Evolutionary conservation across 2,797 vertebrate genomes (phyloP).

Genomic region (Borostomias antarcticus): DNA sequence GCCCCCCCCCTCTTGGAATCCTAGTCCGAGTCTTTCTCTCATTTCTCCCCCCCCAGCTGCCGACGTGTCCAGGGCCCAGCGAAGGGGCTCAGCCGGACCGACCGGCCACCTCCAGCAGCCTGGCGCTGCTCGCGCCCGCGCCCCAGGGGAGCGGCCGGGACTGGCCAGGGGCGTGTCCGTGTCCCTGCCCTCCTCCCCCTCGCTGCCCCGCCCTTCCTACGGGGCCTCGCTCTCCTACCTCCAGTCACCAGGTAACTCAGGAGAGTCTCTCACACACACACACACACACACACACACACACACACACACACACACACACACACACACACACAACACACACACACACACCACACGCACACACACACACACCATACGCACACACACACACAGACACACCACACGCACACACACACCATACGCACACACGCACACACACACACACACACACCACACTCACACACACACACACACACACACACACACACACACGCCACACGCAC

Average conservation of each 20-base stretch:
- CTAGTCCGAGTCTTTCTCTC: neutral
- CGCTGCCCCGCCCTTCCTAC: constrained; percentile 87
- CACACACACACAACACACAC: too few species aligned
- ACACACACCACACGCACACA: too few species aligned
- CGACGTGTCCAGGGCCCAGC: constrained; percentile 69
- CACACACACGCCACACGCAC: too few species aligned
- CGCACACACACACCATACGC: too few species aligned
- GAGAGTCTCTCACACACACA: neutral
- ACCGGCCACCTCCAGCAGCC: constrained; percentile 58
- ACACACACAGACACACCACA: too few species aligned
- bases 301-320: too few species aligned
- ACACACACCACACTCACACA: too few species aligned
- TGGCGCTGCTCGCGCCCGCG: constrained; percentile 43
- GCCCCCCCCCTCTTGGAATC: too few species aligned
- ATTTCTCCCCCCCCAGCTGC: neutral
- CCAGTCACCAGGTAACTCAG: constrained; percentile 87
- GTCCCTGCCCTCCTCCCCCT: constrained; percentile 95
- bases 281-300: neutral
- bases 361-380: too few species aligned
- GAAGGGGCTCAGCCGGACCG: constrained; percentile 50
- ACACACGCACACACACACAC: too few species aligned
- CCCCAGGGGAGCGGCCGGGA: constrained; percentile 67
- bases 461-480: too few species aligned
- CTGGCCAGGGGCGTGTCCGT: constrained; percentile 90
- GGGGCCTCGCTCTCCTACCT: constrained; percentile 79